Conservation (phyloP, 1,140 invertebrate species). For the Sitodiplosis mosellana region DNA sequence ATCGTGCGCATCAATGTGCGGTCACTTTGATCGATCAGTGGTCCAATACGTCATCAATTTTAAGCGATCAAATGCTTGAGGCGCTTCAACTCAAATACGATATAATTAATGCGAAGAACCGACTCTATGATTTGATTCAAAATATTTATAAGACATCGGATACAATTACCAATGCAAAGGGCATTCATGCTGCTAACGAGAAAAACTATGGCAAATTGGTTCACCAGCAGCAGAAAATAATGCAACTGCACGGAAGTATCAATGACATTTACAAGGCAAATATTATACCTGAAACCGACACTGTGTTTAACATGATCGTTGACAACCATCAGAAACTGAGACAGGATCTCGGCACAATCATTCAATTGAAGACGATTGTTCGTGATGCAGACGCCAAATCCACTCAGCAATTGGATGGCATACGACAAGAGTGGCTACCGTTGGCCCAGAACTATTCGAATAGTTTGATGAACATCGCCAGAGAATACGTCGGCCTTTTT, state of each 20-base stretch:
- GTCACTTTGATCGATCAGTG: slow-evolving; percentile 16
- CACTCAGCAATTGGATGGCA: slow-evolving; percentile 8
- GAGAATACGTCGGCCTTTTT: slow-evolving; percentile 32
- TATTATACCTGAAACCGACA: slow-evolving; percentile 11
- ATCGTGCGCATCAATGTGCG: slow-evolving; percentile 15
- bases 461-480: slow-evolving; percentile 38
- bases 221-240: slow-evolving; percentile 13
- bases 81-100: slow-evolving; percentile 19
- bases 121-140: slow-evolving; percentile 17
- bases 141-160: slow-evolving; percentile 23
- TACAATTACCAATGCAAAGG: slow-evolving; percentile 24
- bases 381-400: slow-evolving; percentile 9
- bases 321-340: slow-evolving; percentile 8
- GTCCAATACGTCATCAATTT: slow-evolving; percentile 19
- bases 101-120: slow-evolving; percentile 16
- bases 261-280: slow-evolving; percentile 11
- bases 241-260: slow-evolving; percentile 8
- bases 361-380: slow-evolving; percentile 6
- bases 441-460: slow-evolving; percentile 45
- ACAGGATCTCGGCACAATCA: background rate
- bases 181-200: slow-evolving; percentile 23
- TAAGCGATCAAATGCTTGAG: slow-evolving; percentile 20
- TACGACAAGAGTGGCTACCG: slow-evolving; percentile 19
- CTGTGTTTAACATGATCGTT: slow-evolving; percentile 5
- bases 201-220: slow-evolving; percentile 10